phyloP scores from a whole-genome alignment of 1,140 invertebrate species.

The Bombus breviceps region DNA sequence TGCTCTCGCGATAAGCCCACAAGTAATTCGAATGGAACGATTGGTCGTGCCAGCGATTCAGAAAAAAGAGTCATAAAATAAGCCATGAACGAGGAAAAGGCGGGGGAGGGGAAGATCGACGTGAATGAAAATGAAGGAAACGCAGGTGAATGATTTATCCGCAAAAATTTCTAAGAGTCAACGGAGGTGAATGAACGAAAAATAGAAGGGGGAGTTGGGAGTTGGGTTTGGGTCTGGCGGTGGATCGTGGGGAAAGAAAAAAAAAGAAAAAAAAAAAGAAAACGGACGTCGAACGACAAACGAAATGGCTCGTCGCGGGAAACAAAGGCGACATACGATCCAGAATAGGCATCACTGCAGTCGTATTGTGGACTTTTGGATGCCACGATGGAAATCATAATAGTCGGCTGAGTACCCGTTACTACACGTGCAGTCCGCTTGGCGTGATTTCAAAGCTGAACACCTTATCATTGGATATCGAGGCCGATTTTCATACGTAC shows the following conservation, averaged over 20 bases:
- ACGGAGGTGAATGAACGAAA: slow-evolving; percentile 22
- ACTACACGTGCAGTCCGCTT: slow-evolving; percentile 63
- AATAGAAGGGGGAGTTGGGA: background rate
- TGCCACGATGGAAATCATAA: slow-evolving; percentile 76
- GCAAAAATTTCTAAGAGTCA: slow-evolving; percentile 3
- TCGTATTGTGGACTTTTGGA: slow-evolving; percentile 84
- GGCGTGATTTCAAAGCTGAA: slow-evolving; percentile 56
- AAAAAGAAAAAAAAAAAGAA: slow-evolving; percentile 18
- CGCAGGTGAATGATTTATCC: slow-evolving; percentile 39
- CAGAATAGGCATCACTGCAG: slow-evolving; percentile 84
- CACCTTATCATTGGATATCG: slow-evolving; percentile 41
- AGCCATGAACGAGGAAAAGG: slow-evolving; percentile 11
- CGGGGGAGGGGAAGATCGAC: background rate
- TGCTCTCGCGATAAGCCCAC: slow-evolving; percentile 51
- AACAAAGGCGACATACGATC: slow-evolving; percentile 76
- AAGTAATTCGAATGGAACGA: background rate
- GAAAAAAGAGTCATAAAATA: slow-evolving; percentile 29
- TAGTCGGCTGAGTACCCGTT: slow-evolving; percentile 54
- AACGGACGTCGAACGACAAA: slow-evolving; percentile 34
- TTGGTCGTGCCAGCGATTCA: background rate
- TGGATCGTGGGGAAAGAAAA: background rate
- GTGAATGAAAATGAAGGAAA: slow-evolving; percentile 54
- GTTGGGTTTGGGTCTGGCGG: background rate
- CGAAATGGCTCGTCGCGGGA: slow-evolving; percentile 53
- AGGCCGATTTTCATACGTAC: slow-evolving; percentile 38